A percentile compares a stretch with the other conserved stretches of the same genome.
phyloP scores from a whole-genome alignment of 64 coral and sea anemone species.

The Dendrophyllia cribrosa region DNA sequence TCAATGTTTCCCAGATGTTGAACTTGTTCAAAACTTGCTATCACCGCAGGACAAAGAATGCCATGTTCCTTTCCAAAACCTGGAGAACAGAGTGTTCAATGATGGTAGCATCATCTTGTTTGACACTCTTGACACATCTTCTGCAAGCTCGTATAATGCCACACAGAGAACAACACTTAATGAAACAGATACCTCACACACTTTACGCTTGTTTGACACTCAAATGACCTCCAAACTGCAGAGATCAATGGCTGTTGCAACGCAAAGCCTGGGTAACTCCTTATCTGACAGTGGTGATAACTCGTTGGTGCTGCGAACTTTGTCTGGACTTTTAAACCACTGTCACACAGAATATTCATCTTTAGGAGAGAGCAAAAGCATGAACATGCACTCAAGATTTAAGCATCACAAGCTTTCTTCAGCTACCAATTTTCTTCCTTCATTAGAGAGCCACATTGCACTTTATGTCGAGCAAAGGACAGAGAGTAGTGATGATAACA shows the following conservation, averaged over 20 bases:
- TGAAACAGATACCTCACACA: conserved; percentile 14
- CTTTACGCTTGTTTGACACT: conserved; percentile 26
- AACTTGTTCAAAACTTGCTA: conserved; percentile 46
- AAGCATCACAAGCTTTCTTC: background rate
- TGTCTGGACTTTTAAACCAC: conserved; percentile 5
- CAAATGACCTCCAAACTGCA: conserved; percentile 6
- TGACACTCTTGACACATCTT: background rate
- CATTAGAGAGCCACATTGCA: conserved; percentile 50
- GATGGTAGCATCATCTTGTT: conserved; percentile 16
- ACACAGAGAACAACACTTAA: background rate
- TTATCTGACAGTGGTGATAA: background rate
- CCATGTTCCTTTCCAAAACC: background rate
- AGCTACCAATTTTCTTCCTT: conserved; percentile 46
- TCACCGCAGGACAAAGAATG: conserved; percentile 11
- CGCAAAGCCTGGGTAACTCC: background rate
- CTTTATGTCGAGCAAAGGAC: conserved; percentile 31
- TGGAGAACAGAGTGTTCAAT: background rate
- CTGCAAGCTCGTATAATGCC: background rate
- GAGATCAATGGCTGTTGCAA: background rate
- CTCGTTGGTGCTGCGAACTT: conserved; percentile 8
- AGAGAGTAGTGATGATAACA: conserved; percentile 55
- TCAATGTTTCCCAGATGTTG: background rate
- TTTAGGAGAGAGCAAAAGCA: background rate
- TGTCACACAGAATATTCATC: background rate
- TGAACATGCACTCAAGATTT: background rate